phyloP scores from a whole-genome alignment of 2,113 vertebrate genomes.

The Benitochromis conjunctus region DNA sequence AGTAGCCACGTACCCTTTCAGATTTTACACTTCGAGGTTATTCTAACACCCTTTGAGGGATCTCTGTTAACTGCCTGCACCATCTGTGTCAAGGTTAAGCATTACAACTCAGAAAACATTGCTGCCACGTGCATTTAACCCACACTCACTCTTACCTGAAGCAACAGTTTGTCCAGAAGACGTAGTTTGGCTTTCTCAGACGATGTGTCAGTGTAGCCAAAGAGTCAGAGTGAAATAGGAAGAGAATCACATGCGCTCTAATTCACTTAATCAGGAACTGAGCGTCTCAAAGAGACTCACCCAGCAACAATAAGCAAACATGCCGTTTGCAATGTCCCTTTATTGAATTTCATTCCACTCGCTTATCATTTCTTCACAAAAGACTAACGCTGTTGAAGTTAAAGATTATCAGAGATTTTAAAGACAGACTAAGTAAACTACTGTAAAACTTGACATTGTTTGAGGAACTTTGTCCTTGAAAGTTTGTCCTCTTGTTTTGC shows the following conservation, averaged over 20 bases:
- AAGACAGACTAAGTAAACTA: background rate
- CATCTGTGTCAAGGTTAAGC: background rate
- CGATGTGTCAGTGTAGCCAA: background rate
- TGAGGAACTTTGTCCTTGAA: background rate
- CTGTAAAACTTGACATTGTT: background rate
- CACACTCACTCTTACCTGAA: slow-evolving; percentile 9
- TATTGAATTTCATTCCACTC: background rate
- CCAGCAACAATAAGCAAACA: background rate
- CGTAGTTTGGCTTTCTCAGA: background rate
- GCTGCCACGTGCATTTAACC: background rate
- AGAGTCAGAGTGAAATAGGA: slow-evolving; percentile 25
- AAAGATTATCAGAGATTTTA: background rate
- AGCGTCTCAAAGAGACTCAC: background rate
- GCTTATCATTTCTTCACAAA: background rate
- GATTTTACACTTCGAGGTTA: too few relatives aligned
- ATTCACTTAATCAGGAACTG: slow-evolving; percentile 49
- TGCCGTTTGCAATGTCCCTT: background rate
- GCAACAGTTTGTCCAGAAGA: background rate
- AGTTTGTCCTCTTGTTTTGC: background rate
- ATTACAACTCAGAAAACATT: background rate
- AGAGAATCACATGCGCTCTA: slow-evolving; percentile 16
- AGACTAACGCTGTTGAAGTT: background rate
- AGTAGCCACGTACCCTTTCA: background rate
- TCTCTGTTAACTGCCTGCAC: background rate
- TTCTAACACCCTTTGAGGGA: background rate